Conservation (phyloP, 2,113 vertebrate species). For the Tilapia sparmanii region DNA sequence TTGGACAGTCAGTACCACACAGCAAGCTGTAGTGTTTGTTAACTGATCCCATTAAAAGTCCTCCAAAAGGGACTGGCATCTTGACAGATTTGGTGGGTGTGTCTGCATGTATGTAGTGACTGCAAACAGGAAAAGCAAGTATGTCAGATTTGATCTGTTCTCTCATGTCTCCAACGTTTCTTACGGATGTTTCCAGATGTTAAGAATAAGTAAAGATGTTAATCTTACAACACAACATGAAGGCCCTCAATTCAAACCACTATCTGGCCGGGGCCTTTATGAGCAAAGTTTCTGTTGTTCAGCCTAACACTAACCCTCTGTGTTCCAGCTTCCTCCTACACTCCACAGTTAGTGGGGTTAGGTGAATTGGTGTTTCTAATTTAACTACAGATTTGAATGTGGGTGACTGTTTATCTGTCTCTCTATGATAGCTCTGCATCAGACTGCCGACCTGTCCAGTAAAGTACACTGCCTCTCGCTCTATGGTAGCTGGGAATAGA, state of each 20-base stretch:
- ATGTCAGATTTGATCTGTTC: neutral
- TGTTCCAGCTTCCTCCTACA: neutral
- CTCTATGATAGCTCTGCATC: neutral
- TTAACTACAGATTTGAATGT: neutral
- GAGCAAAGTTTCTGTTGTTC: neutral
- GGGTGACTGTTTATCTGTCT: neutral
- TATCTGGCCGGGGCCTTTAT: rapidly evolving
- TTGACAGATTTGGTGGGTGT: neutral
- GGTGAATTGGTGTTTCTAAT: neutral
- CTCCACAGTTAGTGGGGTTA: neutral
- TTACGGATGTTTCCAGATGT: neutral
- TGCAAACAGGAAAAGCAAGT: neutral
- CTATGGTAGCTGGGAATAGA: neutral
- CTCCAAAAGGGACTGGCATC: neutral
- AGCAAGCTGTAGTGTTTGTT: neutral
- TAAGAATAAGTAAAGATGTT: neutral
- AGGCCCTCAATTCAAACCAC: neutral
- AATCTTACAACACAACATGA: neutral
- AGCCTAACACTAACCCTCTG: neutral
- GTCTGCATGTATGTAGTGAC: neutral
- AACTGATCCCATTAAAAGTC: neutral
- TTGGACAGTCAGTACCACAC: neutral
- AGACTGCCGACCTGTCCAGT: neutral
- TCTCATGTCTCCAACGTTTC: neutral
- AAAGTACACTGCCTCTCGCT: neutral